Evolutionary conservation across 2,888 invertebrate genomes (phyloP), one percentile per base, ranked within the genome.

Genomic region (Lasioglossum figueresi): DNA sequence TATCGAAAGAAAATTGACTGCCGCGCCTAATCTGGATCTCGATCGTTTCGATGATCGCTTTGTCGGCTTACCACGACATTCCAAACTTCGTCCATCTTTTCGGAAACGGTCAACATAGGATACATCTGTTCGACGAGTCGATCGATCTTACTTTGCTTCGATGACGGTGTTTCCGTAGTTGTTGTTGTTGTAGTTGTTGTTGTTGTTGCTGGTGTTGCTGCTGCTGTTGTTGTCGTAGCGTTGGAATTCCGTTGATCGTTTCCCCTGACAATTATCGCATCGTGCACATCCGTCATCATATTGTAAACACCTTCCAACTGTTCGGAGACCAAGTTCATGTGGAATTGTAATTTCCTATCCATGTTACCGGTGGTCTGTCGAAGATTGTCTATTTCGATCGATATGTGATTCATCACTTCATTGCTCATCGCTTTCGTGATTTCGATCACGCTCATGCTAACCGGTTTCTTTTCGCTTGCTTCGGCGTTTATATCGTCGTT

Each of bases 1-100:
- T 37, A 27, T 31, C 43, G 27, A 12, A 43, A 59, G 8, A 4
- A 34, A 43, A 52, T 48, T 14, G 16, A 37, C 0, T 14, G 1
- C 16, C 48, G 34, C 23, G 34, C 23, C 31, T 43, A 37, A 40
- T 71, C 37, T 68, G 68, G 63, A 73, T 31, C 31, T 72, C 23
- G 45, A n/a, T 27, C 68, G 37, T 37, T 40, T 43, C 40, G 8
- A 43, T 48, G 16, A 23, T 14, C 23, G 1, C 56, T 56, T 23
- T 43, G 8, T 66, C 37, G 48, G 88, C 93, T 93, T 81, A 94
- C 98, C 19, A 98, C 98, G 6, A 98, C 98, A 93, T 98, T 97
- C 98, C 98, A 98, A 5, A 98, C 98, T 95, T 98, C 98, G 91
- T 98, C 98, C 98, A 98, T 98, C 95, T 98, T 98, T 93, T 98